A percentile compares a stretch with the other conserved stretches of the same genome.
These are phyloP conservation scores for Pharmacophagus antenor DNA, from an alignment of 2,888 invertebrate species.

Conservation along the genomic window DNA sequence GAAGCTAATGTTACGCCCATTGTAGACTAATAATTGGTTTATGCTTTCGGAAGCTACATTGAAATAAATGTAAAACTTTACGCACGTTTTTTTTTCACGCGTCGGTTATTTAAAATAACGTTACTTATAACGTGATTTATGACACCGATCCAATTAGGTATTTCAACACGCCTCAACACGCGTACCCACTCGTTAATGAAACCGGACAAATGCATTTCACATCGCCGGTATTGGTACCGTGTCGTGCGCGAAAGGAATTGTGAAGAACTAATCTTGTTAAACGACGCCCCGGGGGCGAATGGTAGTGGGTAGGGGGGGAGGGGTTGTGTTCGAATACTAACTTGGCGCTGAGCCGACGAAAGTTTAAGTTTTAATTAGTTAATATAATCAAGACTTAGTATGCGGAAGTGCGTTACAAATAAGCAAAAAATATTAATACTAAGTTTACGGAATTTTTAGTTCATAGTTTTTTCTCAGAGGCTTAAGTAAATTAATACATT, in stretches of 20 bases:
- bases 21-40: no score
- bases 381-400: background rate
- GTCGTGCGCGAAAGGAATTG: conserved; percentile 15
- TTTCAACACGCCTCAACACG: conserved; percentile 1
- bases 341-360: background rate
- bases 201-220: conserved; percentile 11
- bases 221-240: background rate
- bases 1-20: no score
- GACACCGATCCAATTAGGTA: conserved; percentile 1
- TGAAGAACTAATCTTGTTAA: conserved; percentile 15
- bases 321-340: background rate
- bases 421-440: background rate
- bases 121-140: background rate
- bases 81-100: no score
- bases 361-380: background rate
- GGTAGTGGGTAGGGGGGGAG: no score
- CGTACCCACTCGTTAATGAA: conserved; percentile 4
- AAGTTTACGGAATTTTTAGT: no score
- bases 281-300: conserved; percentile 4
- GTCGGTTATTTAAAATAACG: background rate
- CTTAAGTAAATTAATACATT: no score
- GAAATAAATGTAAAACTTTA: no score
- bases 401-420: background rate
- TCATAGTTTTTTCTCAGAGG: no score
- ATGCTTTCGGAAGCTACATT: no score